phyloP scores from a whole-genome alignment of 2,113 vertebrate genomes.

The Rattus norvegicus region GRCr8 NC_086019.1:168699001-168699500 shows the following conservation, averaged over 20 bases:
- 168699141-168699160: background rate
- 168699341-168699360: background rate
- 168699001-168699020: background rate
- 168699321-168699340: background rate
- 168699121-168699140: background rate
- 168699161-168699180: background rate
- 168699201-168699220: background rate
- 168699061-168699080: background rate
- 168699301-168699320: background rate
- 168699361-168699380: too few relatives aligned
- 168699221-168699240: background rate
- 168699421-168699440: rapidly evolving
- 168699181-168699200: background rate
- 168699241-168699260: background rate
- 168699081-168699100: background rate
- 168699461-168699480: background rate
- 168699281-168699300: background rate
- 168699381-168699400: background rate
- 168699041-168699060: background rate
- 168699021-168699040: background rate
- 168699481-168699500: too few relatives aligned
- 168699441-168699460: background rate
- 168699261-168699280: background rate
- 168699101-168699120: background rate
- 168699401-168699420: too few relatives aligned